Conservation (phyloP, 2,888 invertebrate genomes). For the Therioaphis trifolii region DNA sequence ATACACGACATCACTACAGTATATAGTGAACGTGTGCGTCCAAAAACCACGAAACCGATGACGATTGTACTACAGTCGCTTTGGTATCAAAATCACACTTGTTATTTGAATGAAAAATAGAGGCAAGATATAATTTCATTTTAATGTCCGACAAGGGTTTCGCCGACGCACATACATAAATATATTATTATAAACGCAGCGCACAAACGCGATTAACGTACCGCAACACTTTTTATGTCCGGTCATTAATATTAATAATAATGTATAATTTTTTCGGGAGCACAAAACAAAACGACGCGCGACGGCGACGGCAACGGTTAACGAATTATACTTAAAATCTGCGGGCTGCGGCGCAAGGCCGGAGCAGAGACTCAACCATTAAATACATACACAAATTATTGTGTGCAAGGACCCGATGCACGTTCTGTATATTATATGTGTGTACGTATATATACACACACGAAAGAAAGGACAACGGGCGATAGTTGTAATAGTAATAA, state of each 20-base stretch:
- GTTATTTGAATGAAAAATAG: neutral
- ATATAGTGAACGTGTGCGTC: neutral
- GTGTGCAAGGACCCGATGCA: neutral
- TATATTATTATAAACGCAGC: neutral
- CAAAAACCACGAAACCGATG: conserved; percentile 1
- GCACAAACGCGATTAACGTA: conserved; percentile 60
- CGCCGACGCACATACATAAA: neutral
- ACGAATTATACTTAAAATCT: conserved; percentile 47
- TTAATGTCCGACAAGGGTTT: conserved; percentile 55
- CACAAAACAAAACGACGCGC: neutral
- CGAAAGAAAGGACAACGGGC: conserved; percentile 8
- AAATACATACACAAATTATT: too few species aligned
- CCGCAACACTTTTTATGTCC: conserved; percentile 60
- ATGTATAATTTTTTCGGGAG: conserved; percentile 25
- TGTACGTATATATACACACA: neutral
- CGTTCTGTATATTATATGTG: neutral
- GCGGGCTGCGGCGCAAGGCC: neutral
- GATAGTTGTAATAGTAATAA: conserved; percentile 1
- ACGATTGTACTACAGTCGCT: neutral
- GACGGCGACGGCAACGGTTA: conserved; percentile 4
- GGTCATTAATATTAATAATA: conserved; percentile 61
- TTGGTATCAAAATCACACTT: conserved; percentile 7
- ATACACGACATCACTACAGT: too few species aligned
- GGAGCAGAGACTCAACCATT: neutral
- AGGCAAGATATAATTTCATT: conserved; percentile 47